These are phyloP conservation scores for Helobdella robusta DNA, from an alignment of 2,888 invertebrate species.

Conservation along the genomic window DNA sequence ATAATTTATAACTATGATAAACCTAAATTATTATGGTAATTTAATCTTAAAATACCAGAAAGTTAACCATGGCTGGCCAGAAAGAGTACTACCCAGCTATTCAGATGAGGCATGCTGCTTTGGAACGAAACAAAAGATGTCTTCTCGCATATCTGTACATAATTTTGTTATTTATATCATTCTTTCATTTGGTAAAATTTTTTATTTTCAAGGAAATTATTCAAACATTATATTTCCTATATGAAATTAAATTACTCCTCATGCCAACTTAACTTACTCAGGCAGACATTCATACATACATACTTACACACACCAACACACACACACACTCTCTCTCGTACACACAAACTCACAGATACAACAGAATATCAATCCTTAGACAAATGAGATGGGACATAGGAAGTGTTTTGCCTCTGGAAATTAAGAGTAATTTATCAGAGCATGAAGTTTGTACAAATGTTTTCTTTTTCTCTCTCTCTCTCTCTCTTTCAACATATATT, in stretches of 20 bases:
- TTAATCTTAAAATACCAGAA: constrained; percentile 40
- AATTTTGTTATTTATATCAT: not conserved
- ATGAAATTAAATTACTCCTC: no score
- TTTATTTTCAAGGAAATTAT: not conserved
- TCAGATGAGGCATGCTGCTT: constrained; percentile 71
- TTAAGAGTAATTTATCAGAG: constrained; percentile 67
- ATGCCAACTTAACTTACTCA: no score
- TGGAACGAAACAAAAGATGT: constrained; percentile 81
- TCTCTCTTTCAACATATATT: not conserved
- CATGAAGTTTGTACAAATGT: constrained; percentile 56
- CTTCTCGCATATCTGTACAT: constrained; percentile 58
- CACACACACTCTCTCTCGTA: no score
- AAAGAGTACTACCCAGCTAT: constrained; percentile 61
- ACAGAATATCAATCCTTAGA: constrained; percentile 68
- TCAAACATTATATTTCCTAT: not conserved
- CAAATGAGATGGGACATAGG: constrained; percentile 93
- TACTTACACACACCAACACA: no score
- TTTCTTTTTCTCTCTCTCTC: not conserved
- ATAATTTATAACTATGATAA: not conserved
- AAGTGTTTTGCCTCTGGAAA: constrained; percentile 74
- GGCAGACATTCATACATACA: no score
- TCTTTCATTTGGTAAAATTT: no score
- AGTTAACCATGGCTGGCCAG: constrained; percentile 49
- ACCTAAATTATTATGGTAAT: no score
- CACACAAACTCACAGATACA: constrained; percentile 60